Evolutionary conservation across 2,113 vertebrate species (phyloP).

Genomic region (rat (Rattus norvegicus)): GRCr8 NC_086026.1:78732001-78732500

Average conservation of each 20-base stretch:
- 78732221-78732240: not conserved
- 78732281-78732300: not conserved
- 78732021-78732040: not conserved
- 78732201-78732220: not conserved
- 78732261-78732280: not conserved
- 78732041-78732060: not conserved
- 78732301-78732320: not conserved
- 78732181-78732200: not conserved
- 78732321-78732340: not conserved
- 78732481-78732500: not conserved
- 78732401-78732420: not conserved
- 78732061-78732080: not conserved
- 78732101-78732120: not conserved
- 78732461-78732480: not conserved
- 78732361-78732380: not conserved
- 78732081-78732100: not conserved
- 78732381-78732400: not conserved
- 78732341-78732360: not conserved
- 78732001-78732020: not conserved
- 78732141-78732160: not conserved
- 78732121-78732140: not conserved
- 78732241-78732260: not conserved
- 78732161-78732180: not conserved
- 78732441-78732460: not conserved
- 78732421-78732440: not conserved